Evolutionary conservation across 2,888 invertebrate genomes (phyloP), one percentile per base, ranked within the genome.

Genomic region (Limnephilus rhombicus): DNA sequence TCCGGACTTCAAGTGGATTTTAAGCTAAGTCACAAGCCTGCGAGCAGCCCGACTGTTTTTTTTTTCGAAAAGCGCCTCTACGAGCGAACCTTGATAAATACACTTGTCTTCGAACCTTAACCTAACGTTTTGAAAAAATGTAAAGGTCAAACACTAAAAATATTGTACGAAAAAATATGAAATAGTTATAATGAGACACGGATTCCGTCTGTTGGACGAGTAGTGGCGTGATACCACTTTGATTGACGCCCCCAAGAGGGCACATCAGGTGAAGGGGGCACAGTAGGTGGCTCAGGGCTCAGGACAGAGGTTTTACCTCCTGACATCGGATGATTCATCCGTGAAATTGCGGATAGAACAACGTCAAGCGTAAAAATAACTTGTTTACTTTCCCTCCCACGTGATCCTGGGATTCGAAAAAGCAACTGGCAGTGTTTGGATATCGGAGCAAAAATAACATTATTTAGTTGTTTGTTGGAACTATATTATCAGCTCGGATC

Each of bases 291-390:
- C 68, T 68, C n/a, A 24, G 9, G 68, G 68, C 68, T 68, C n/a
- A 24, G 9, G 18, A 31, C 24, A 34, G 81, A 90, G 90, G 90
- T 90, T 92, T 92, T 92, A 85, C 85, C 90, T 90, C 31, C 88
- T 90, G 92, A 89, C 85, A 90, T 90, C 90, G 91, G 83, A 90
- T 92, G 93, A 92, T 92, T 92, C 93, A 91, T 89, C 91, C 93
- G 87, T 93, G 92, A 93, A 93, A 93, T 93, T 92, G 93, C 92
- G 89, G 92, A 93, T 91, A 80, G 91, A 91, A 90, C 34, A 92
- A 86, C 87, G 86, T 88, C 90, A 90, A 91, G 87, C 92, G 92
- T 91, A 91, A 92, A 93, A 92, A 92, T 93, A 93, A 91, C 93
- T 93, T 93, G 90, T 93, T 93, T 93, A 93, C 93, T 93, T 92